Evolutionary conservation across 92 coral and sea anemone species (phyloP), one percentile per base, ranked within the genome.

Genomic region (Blastomussa wellsi): DNA sequence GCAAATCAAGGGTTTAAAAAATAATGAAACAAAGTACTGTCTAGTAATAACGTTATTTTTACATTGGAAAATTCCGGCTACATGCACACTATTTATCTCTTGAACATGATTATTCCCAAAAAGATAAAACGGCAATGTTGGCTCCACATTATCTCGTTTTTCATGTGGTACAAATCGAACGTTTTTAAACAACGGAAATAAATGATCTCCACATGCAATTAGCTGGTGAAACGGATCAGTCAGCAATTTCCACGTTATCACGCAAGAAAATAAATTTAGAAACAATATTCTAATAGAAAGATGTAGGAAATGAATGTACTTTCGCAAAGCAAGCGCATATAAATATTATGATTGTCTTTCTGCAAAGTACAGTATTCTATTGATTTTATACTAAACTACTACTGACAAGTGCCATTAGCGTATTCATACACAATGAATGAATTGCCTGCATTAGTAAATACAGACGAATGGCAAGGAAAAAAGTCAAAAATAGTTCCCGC

Each of bases 181-280:
- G 29, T 59, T 79, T 57, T 66, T 12, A 80, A 41, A 64, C 64
- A 65, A 20, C 74, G 83, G 83, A 79, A 79, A 66, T 0, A 66
- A 44, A 66, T 80, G 42, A 39, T 28, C 42, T 29, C 29, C 13
- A 24, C 8, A 80, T 20, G 59, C 26, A 65, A 65, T 80, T 66
- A 66, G 42, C 31, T 51, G 17, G 9, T 10, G 41, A 17, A 78
- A 37, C 12, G 41, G 71, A 80, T 64, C n/a, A 47, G 71, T 32
- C 33, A 29, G 36, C 74, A 80, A 39, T 35, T 70, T 81, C 24
- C 75, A 55, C 22, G 32, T 68, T 69, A 41, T 17, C 59, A 47
- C 64, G 42, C 84, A 66, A 32, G 20, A 42, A 17, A 67, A 22
- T 31, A n/a, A 38, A 66, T 36, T 22, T 37, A 80, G n/a, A 20